A percentile compares a stretch with the other conserved stretches of the same genome.
These are phyloP conservation scores for Dromococcyx pavoninus DNA, from an alignment of 2,797 vertebrate genomes.

Conservation along the genomic window DNA sequence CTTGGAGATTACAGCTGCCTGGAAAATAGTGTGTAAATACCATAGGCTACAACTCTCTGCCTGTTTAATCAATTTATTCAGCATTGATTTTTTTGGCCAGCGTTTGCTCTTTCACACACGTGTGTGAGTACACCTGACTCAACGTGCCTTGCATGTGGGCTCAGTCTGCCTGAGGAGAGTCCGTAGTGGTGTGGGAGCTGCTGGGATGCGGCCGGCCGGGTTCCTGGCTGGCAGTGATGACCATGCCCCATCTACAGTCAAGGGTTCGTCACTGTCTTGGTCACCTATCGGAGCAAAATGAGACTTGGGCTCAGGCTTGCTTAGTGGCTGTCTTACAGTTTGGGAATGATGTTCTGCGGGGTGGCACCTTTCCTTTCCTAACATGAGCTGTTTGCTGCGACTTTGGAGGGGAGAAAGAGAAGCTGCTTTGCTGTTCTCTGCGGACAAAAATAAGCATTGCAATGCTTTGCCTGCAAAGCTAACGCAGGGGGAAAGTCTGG, in stretches of 20 bases:
- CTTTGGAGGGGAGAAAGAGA: neutral
- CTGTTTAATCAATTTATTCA: slow-evolving; percentile 14
- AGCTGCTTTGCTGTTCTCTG: slow-evolving; percentile 53
- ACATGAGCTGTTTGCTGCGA: neutral
- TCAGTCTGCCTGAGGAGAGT: neutral
- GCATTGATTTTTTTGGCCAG: slow-evolving; percentile 1
- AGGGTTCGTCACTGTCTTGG: neutral
- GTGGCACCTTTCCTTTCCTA: slow-evolving; percentile 53
- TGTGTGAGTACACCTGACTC: neutral
- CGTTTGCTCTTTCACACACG: slow-evolving; percentile 40
- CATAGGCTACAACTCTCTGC: slow-evolving; percentile 63
- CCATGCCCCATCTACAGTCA: neutral
- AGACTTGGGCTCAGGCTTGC: neutral
- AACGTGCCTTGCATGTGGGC: slow-evolving; percentile 76
- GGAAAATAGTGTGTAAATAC: slow-evolving; percentile 23
- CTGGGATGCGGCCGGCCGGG: neutral
- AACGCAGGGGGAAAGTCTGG: slow-evolving; percentile 19
- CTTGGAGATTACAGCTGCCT: neutral
- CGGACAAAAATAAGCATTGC: neutral
- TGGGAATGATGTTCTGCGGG: slow-evolving; percentile 8
- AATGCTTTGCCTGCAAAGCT: slow-evolving; percentile 39
- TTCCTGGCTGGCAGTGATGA: neutral
- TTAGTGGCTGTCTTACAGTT: slow-evolving; percentile 45
- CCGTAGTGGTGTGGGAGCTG: neutral
- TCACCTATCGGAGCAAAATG: slow-evolving; percentile 18